Evolutionary conservation across 2,888 invertebrate genomes (phyloP).

Genomic region (Trichogramma evanescens): DNA sequence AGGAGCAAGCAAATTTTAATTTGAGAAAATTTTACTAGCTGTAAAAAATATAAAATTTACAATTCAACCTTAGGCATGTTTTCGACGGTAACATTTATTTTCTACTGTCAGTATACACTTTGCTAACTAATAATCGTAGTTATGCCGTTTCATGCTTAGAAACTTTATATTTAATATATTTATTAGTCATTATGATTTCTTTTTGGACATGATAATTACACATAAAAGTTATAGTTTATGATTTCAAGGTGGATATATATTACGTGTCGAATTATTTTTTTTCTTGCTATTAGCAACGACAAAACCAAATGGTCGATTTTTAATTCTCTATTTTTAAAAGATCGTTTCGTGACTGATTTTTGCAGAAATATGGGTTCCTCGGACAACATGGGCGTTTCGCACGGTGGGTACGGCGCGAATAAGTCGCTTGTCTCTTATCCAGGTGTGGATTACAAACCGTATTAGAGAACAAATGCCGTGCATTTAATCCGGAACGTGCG

Average conservation of each 20-base stretch:
- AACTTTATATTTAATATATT: neutral
- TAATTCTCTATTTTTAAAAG: conserved; percentile 16
- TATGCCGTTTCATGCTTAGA: conserved; percentile 1
- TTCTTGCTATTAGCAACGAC: too few relatives aligned
- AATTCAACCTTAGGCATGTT: conserved; percentile 12
- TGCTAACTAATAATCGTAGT: too few relatives aligned
- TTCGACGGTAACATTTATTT: conserved; percentile 1
- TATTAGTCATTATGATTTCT: neutral
- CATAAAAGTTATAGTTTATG: too few relatives aligned
- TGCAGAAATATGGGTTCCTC: conserved; percentile 35
- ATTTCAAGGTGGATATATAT: too few relatives aligned
- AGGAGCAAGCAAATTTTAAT: too few relatives aligned
- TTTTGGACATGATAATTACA: too few relatives aligned
- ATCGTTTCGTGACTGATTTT: conserved; percentile 32
- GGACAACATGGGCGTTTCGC: conserved; percentile 31
- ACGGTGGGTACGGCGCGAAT: conserved; percentile 31
- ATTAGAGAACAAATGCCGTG: conserved; percentile 17
- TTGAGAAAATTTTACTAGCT: too few relatives aligned
- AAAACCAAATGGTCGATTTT: conserved; percentile 1
- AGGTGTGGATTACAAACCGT: conserved; percentile 31
- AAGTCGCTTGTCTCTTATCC: conserved; percentile 31
- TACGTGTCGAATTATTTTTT: too few relatives aligned
- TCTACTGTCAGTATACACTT: neutral
- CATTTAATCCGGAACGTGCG: conserved; percentile 13
- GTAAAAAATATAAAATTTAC: neutral